phyloP scores from a whole-genome alignment of 2,797 vertebrate genomes.

The Remorina albescens region DNA sequence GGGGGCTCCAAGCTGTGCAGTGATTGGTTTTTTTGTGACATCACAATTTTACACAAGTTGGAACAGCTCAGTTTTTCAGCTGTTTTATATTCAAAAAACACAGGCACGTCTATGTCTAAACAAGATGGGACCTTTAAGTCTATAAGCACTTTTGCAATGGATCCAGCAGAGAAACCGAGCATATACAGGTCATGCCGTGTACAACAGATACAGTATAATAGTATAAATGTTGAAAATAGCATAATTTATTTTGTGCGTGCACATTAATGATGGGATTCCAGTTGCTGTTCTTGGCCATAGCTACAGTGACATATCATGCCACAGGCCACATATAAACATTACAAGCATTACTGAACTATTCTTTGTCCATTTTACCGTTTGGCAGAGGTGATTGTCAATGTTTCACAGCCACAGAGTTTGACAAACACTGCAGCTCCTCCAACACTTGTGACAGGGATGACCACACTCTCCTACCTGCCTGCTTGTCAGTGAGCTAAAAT shows the following conservation, averaged over 20 bases:
- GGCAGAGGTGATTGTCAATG: slow-evolving; percentile 64
- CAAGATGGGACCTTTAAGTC: background rate
- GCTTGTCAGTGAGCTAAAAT: slow-evolving; percentile 37
- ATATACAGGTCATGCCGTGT: no score
- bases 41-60: background rate
- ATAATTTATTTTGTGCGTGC: background rate
- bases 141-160: background rate
- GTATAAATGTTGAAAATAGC: background rate
- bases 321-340: slow-evolving; percentile 57
- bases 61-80: background rate
- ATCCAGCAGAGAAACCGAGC: no score
- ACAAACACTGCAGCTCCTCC: slow-evolving; percentile 21
- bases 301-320: no score
- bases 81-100: no score
- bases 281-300: no score
- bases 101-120: background rate
- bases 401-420: slow-evolving; percentile 55
- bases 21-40: no score
- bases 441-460: slow-evolving; percentile 7
- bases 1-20: no score
- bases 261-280: background rate
- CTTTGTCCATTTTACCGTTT: slow-evolving; percentile 72
- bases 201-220: no score
- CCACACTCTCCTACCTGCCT: slow-evolving; percentile 26
- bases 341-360: slow-evolving; percentile 68